Conservation (phyloP, 2,888 invertebrate species). For the Orthosia cruda region DNA sequence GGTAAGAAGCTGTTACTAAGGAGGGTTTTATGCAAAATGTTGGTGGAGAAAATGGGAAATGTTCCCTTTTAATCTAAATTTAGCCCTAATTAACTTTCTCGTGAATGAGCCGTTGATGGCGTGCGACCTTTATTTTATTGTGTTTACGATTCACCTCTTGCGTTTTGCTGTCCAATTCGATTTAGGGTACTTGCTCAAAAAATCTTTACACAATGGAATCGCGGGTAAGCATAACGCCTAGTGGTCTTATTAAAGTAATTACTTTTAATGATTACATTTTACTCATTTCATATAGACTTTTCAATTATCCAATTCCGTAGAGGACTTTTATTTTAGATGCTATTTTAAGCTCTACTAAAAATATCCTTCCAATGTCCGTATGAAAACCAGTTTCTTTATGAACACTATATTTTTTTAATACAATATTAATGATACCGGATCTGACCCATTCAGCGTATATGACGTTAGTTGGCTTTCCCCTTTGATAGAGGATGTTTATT, state of each 20-base stretch:
- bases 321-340: background rate
- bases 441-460: background rate
- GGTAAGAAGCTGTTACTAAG: constrained; percentile 15
- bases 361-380: background rate
- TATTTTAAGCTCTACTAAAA: background rate
- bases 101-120: background rate
- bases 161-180: background rate
- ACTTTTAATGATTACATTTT: too few relatives aligned
- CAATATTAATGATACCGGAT: constrained; percentile 8
- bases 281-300: too few relatives aligned
- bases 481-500: background rate
- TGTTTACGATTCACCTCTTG: background rate
- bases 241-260: background rate
- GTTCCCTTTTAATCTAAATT: background rate
- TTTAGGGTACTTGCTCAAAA: background rate
- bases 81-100: background rate
- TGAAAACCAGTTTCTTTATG: background rate
- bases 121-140: background rate
- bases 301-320: too few relatives aligned
- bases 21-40: background rate
- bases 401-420: background rate
- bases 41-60: background rate
- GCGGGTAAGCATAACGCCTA: background rate
- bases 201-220: background rate
- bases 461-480: background rate